Evolutionary conservation across 2,888 invertebrate species (phyloP).

Genomic region (Polia nebulosa): DNA sequence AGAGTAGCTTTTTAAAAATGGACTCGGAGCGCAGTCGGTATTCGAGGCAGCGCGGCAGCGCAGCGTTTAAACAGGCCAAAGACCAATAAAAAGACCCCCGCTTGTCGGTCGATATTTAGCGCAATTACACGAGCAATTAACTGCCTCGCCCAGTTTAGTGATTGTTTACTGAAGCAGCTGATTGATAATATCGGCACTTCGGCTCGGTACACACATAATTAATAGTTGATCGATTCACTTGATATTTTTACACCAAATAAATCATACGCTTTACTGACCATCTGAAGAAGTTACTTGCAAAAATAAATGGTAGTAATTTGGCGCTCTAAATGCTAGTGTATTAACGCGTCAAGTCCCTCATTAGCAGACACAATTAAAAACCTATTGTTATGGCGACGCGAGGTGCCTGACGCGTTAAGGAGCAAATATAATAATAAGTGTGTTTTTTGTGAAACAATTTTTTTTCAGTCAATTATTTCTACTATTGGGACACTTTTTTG

Average conservation of each 20-base stretch:
- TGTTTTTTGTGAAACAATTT: neutral
- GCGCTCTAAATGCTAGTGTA: neutral
- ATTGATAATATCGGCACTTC: constrained; percentile 48
- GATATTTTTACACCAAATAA: constrained; percentile 14
- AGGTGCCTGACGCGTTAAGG: too few species aligned
- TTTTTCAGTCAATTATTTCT: neutral
- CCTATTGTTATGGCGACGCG: too few species aligned
- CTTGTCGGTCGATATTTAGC: constrained; percentile 41
- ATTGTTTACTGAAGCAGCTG: constrained; percentile 51
- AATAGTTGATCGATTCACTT: constrained; percentile 29
- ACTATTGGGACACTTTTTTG: neutral
- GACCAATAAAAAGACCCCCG: constrained; percentile 41
- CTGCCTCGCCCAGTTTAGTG: constrained; percentile 32
- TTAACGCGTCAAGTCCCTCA: too few species aligned
- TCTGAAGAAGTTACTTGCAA: neutral
- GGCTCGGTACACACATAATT: constrained; percentile 34
- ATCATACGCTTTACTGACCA: constrained; percentile 13
- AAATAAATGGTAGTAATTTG: constrained; percentile 1
- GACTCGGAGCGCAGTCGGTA: constrained; percentile 16
- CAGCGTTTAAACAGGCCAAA: constrained; percentile 25
- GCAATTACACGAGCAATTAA: constrained; percentile 59
- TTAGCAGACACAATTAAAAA: too few species aligned
- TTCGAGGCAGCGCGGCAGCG: too few species aligned
- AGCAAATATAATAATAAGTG: constrained; percentile 3
- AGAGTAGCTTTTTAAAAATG: constrained; percentile 34